Evolutionary conservation across 1,140 invertebrate genomes (phyloP).

Genomic region (Steinernema khuongi): DNA sequence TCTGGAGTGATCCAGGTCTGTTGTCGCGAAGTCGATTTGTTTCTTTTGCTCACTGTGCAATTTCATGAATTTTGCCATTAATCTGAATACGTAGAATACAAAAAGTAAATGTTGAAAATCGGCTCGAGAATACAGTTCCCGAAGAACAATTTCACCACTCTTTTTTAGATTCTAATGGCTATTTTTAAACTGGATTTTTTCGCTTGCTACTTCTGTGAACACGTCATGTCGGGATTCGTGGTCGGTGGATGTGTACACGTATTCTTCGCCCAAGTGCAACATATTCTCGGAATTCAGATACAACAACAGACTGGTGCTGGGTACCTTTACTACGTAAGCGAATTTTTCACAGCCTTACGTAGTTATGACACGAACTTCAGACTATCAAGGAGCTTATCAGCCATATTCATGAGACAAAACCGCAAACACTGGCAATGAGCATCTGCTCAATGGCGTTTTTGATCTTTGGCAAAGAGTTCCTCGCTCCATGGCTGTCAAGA

Average conservation of each 20-base stretch:
- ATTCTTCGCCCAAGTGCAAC: slow-evolving; percentile 55
- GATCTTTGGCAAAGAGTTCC: slow-evolving; percentile 44
- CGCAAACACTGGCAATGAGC: slow-evolving; percentile 46
- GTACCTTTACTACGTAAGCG: slow-evolving; percentile 44
- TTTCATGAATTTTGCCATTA: neutral
- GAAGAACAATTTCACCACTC: neutral
- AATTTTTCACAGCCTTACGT: neutral
- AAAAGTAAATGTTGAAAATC: too few relatives aligned
- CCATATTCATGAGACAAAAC: slow-evolving; percentile 37
- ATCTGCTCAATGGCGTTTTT: slow-evolving; percentile 47
- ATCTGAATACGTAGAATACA: too few relatives aligned
- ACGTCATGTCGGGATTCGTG: slow-evolving; percentile 57
- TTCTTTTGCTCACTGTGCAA: neutral
- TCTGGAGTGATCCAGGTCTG: slow-evolving; percentile 49
- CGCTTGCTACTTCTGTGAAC: slow-evolving; percentile 56
- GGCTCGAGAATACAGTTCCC: neutral
- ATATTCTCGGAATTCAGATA: slow-evolving; percentile 48
- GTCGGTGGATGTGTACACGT: slow-evolving; percentile 54
- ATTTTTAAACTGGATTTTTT: slow-evolving; percentile 52
- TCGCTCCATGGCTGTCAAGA: slow-evolving; percentile 47
- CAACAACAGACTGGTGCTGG: slow-evolving; percentile 47
- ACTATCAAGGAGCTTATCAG: slow-evolving; percentile 24
- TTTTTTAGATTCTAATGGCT: slow-evolving; percentile 49
- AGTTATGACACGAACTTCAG: neutral
- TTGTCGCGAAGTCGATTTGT: neutral